phyloP scores from a whole-genome alignment of 2,888 invertebrate species.

The Dryadula phaetusa region DNA sequence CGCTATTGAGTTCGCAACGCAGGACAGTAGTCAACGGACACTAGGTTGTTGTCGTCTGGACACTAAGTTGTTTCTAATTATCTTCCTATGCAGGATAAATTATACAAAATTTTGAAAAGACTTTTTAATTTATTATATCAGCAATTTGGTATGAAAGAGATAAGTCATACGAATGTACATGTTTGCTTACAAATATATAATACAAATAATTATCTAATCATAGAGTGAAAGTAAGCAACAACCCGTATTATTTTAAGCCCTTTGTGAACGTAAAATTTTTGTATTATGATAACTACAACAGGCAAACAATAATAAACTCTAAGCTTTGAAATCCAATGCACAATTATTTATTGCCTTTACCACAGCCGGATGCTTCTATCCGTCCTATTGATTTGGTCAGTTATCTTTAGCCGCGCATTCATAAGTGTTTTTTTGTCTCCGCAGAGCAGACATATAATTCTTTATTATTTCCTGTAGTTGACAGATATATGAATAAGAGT shows the following conservation, averaged over 20 bases:
- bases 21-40: no score
- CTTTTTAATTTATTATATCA: no score
- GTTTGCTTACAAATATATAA: neutral
- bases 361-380: conserved; percentile 70
- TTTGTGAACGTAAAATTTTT: neutral
- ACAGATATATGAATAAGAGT: neutral
- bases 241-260: neutral
- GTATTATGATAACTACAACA: neutral
- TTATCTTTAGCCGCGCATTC: conserved; percentile 43
- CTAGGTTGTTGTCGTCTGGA: no score
- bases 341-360: conserved; percentile 75
- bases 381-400: conserved; percentile 56
- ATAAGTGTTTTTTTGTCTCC: conserved; percentile 14
- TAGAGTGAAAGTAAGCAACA: neutral
- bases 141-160: neutral
- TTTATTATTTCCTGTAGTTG: conserved; percentile 35
- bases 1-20: no score
- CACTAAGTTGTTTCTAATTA: no score
- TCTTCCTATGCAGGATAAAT: no score
- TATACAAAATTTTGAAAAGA: no score
- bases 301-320: conserved; percentile 15
- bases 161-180: neutral
- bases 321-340: conserved; percentile 45
- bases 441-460: conserved; percentile 27
- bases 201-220: neutral